A percentile compares a stretch with the other conserved stretches of the same genome.
phyloP scores from a whole-genome alignment of 1,140 invertebrate species.

The Lerema accius region DNA sequence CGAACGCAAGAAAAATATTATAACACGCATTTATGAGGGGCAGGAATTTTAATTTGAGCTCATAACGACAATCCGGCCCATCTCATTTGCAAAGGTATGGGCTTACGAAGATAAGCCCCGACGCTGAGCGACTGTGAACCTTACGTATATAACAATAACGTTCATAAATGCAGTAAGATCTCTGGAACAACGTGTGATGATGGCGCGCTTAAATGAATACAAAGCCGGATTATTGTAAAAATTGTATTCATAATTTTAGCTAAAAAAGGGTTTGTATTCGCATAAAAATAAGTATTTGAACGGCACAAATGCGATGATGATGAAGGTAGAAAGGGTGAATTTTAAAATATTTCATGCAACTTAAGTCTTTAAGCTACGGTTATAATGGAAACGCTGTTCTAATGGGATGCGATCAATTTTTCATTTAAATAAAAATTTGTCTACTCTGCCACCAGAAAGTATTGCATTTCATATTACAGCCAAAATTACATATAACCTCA shows the following conservation, averaged over 20 bases:
- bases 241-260: conserved; percentile 28
- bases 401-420: too few relatives aligned
- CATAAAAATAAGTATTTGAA: conserved; percentile 14
- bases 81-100: conserved; percentile 34
- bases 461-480: too few relatives aligned
- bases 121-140: conserved; percentile 3
- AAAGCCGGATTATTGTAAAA: conserved; percentile 30
- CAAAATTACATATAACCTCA: too few relatives aligned
- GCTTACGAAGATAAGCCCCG: conserved; percentile 21
- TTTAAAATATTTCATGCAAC: too few relatives aligned
- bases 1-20: conserved; percentile 34
- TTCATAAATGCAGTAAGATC: background rate
- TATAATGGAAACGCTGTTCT: too few relatives aligned
- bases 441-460: too few relatives aligned
- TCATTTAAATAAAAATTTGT: too few relatives aligned
- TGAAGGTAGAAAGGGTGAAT: background rate
- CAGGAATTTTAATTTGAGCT: conserved; percentile 31
- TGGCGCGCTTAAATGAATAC: conserved; percentile 26
- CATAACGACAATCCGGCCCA: conserved; percentile 28
- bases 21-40: conserved; percentile 34
- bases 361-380: too few relatives aligned
- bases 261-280: conserved; percentile 3
- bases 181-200: conserved; percentile 20
- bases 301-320: background rate
- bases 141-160: background rate